Evolutionary conservation across 2,797 vertebrate species (phyloP), one percentile per base, ranked within the genome.

Genomic region (Catamblyrhynchus diadema): DNA sequence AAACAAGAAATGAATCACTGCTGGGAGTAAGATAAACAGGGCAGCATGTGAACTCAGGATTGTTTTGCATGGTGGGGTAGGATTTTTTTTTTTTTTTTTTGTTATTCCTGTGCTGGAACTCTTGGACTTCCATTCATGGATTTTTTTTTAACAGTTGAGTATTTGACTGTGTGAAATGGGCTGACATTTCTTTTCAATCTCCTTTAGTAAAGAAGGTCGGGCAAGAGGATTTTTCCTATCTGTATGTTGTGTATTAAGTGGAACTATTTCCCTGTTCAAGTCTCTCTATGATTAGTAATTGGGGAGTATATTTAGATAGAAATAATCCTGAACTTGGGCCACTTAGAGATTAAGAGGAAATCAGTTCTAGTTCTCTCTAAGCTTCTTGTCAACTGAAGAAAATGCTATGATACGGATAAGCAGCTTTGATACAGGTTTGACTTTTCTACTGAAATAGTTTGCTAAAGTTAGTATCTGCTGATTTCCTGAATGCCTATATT

Each of bases 1-100:
- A 95, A 94, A 95, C 85, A 88, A 92, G 78, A 90, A 88, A 47
- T 87, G 69, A 95, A 67, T 95, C 91, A 77, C 28, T 33, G 20
- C 21, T 92, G 11, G 11, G 50, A 92, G n/a, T 47, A 89, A 85
- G 51, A 82, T 92, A 94, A 97, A 90, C 71, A 89, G 19, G 47
- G 13, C 54, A 44, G 22, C 32, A 4, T 66, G 53, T 64, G 73
- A 93, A 67, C 48, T 48, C 35, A 5, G 12, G 12, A 32, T 62
- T 78, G 10, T 92, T 94, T 81, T 64, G 39, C 20, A 0, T 79
- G 51, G 12, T 47, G n/a, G 37, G 32, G 8, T 64, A 53, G 33
- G 82, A 48, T 39, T 82, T 82, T 48, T 47, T 78, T 53, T 12
- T 54, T 90, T 56, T 9, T 56, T 59, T 90, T 53, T 15, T 3